Base-by-base conservation (phyloP, 1,140 invertebrate species). In the Bathynomus jamesi region DNA sequence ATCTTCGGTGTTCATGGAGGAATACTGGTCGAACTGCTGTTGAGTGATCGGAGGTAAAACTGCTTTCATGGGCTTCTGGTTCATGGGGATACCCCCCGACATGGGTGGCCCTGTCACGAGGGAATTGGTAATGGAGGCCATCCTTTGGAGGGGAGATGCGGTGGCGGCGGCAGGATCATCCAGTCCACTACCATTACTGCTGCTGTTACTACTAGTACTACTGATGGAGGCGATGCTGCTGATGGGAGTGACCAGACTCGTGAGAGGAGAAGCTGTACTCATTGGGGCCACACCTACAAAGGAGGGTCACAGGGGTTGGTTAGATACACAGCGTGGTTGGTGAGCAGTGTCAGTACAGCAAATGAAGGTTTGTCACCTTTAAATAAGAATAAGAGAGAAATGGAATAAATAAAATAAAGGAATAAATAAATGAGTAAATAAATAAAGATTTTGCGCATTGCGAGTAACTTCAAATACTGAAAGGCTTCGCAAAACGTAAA, bases 21-120 rank as follows among this genome's bases (percentile, higher is more conserved):
- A 94, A 85, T 97, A 99, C 82, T 95, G 89, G 83, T 99, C 96
- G 83, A 99, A 99, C 81, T 99, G 95, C 80, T 99, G 96, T 81
- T 99, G 96, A 0, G 96, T 98, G 72, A 99, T 98, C 0, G 96
- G 96, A 25, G 95, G 95, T 78, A 99, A 86, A 17, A 98, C 95
- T 10, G 95, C 94, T 83, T 96, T 96, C 70, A 96, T 87, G 13
- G 95, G 95, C 73, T 95, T 85, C 78, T 94, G 91, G 53, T 88
- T 88, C 7, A 89, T 86, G 65, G 89, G 86, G 65, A 81, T 78
- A 78, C 92, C 91, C 78, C 92, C 90, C 13, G 79, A 71, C 65
- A 90, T 88, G 40, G 93, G 88, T 65, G 92, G 91, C 84, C 96
- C 94, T 66, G 94, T 93, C 79, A 96, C 94, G 73, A 97, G 85